phyloP scores from a whole-genome alignment of 2,113 vertebrate genomes.

The Gobius niger region DNA sequence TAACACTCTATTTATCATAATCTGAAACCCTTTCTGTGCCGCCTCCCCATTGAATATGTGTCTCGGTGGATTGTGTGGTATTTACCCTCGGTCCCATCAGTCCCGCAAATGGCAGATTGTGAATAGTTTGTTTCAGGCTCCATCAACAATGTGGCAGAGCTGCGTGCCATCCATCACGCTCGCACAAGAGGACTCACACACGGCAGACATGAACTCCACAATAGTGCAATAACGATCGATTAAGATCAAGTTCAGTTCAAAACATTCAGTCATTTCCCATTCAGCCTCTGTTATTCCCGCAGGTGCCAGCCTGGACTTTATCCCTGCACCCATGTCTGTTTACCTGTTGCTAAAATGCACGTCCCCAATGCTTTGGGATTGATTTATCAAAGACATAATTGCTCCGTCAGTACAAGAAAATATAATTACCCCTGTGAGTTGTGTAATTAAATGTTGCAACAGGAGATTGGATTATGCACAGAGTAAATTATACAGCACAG shows the following conservation, averaged over 20 bases:
- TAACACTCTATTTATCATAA: neutral
- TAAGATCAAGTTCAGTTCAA: slow-evolving; percentile 1
- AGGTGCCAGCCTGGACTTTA: neutral
- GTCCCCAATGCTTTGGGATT: neutral
- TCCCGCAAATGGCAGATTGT: slow-evolving; percentile 10
- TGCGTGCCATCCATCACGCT: slow-evolving; percentile 7
- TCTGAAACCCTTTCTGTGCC: slow-evolving; percentile 14
- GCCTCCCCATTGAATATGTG: slow-evolving; percentile 24
- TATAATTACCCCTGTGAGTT: neutral
- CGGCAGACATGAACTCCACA: slow-evolving; percentile 16
- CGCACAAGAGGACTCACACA: neutral
- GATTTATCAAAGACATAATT: neutral
- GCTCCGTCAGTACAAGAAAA: neutral
- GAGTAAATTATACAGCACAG: neutral
- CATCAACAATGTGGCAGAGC: slow-evolving; percentile 34
- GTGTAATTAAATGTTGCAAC: neutral
- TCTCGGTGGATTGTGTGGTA: slow-evolving; percentile 28
- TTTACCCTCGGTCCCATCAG: slow-evolving; percentile 19
- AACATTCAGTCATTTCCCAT: neutral
- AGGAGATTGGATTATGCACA: neutral
- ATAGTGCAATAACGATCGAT: neutral
- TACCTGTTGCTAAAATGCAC: neutral
- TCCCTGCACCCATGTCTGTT: neutral
- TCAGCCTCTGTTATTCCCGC: neutral
- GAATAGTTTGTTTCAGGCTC: slow-evolving; percentile 27